phyloP scores from a whole-genome alignment of 2,888 invertebrate species.

The Tetranychus piercei region DNA sequence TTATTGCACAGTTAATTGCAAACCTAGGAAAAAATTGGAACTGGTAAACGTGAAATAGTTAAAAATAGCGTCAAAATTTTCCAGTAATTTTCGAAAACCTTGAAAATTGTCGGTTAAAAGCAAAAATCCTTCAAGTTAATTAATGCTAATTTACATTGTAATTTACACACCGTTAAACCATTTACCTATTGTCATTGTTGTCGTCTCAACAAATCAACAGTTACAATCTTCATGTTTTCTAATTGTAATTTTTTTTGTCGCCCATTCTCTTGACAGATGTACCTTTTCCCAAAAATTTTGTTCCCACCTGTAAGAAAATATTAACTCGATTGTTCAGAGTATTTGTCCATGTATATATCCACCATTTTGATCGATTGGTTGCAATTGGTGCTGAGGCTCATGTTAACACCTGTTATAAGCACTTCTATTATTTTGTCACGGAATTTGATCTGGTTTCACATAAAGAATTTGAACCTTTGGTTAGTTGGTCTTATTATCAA shows the following conservation, averaged over 20 bases:
- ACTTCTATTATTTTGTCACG: conserved; percentile 75
- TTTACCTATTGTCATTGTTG: too few relatives aligned
- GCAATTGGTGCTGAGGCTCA: conserved; percentile 76
- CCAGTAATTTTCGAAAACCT: too few relatives aligned
- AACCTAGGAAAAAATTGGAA: too few relatives aligned
- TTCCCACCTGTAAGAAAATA: conserved; percentile 60
- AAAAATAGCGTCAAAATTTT: too few relatives aligned
- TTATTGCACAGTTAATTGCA: too few relatives aligned
- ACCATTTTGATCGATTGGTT: conserved; percentile 73
- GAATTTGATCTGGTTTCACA: conserved; percentile 63
- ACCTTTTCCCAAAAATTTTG: conserved; percentile 68
- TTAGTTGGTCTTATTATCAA: conserved; percentile 22
- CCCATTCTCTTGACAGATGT: conserved; percentile 41
- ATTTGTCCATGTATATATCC: conserved; percentile 82
- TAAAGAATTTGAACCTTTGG: conserved; percentile 65
- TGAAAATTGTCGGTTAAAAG: too few relatives aligned
- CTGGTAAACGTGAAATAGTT: too few relatives aligned
- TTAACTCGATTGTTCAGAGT: conserved; percentile 67
- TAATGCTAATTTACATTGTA: too few relatives aligned
- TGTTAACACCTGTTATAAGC: conserved; percentile 82
- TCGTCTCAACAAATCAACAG: too few relatives aligned
- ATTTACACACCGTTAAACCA: too few relatives aligned
- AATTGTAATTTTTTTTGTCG: background rate
- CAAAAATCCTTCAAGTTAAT: too few relatives aligned
- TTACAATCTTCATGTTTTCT: background rate